Base-by-base conservation (phyloP, 2,888 invertebrate species). In the Beris morrisii region DNA sequence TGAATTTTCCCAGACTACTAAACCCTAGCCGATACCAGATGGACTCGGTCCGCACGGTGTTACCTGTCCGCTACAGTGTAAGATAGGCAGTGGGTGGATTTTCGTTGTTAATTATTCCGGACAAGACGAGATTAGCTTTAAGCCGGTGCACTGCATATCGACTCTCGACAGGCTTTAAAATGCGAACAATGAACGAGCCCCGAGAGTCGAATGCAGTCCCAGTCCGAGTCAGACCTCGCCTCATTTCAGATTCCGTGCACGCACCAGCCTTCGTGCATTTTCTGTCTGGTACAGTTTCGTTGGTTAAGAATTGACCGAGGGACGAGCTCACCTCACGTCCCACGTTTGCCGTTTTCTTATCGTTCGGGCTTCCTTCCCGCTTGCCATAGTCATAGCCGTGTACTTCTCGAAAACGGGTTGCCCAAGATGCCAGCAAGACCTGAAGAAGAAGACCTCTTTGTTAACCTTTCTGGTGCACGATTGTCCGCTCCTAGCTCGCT, bases 221-320 rank as follows among this genome's bases (percentile, higher is more conserved):
- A 9, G 43, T 43, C 59, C 31, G 3, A n/a, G 15, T 11, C 44
- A 64, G 64, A 64, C 64, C 64, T 64, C 64, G 64, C 64, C 64
- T 64, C 64, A 64, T 64, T 64, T 64, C 45, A 30, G 12, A 64
- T 64, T 53, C 64, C 30, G 11, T 45, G 54, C 64, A 64, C 64
- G 64, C 54, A 43, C 38, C 38, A 38, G 52, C 31, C 28, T 64
- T 64, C 64, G 64, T 45, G 54, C 9, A 64, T 28, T 7, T 4
- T 54, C n/a, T 45, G 64, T 45, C 44, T 63, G 52, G 61, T 43
- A 32, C 13, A 4, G 22, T 38, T 61, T 50, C 52, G 61, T 61
- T 61, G 61, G 61, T 52, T 5, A 50, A 38, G 22, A 54, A 31
- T 7, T 12, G 38, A 22, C 22, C 4, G 15, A 22, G 61, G 61